A percentile compares a stretch with the other conserved stretches of the same genome.
phyloP scores from a whole-genome alignment of 1,140 invertebrate genomes.

The Drosophila novamexicana region DNA sequence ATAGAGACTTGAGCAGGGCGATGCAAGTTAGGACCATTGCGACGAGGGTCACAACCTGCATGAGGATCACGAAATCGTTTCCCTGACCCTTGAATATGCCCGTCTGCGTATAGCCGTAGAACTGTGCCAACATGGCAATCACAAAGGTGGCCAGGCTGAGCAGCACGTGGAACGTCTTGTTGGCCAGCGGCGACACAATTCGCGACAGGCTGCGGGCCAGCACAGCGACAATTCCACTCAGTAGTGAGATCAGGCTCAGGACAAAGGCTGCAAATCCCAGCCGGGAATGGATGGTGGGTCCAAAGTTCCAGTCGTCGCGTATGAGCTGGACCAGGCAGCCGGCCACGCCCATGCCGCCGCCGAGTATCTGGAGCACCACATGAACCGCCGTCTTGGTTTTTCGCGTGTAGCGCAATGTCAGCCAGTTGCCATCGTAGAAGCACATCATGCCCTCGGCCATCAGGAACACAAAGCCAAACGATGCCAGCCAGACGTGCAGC shows the following conservation, averaged over 20 bases:
- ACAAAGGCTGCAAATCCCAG: slow-evolving; percentile 69
- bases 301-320: slow-evolving; percentile 53
- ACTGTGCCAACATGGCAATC: slow-evolving; percentile 70
- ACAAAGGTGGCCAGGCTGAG: slow-evolving; percentile 66
- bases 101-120: slow-evolving; percentile 63
- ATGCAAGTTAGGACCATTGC: slow-evolving; percentile 68
- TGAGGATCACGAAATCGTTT: slow-evolving; percentile 59
- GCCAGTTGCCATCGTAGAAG: slow-evolving; percentile 69
- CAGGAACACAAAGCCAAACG: slow-evolving; percentile 70
- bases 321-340: slow-evolving; percentile 69
- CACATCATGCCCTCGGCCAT: slow-evolving; percentile 78
- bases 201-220: slow-evolving; percentile 44
- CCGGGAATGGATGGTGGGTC: slow-evolving; percentile 57
- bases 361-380: slow-evolving; percentile 64
- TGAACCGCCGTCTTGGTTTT: slow-evolving; percentile 64
- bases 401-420: slow-evolving; percentile 53
- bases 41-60: slow-evolving; percentile 60
- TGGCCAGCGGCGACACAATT: slow-evolving; percentile 49
- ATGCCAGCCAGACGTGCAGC: slow-evolving; percentile 70
- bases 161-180: slow-evolving; percentile 68
- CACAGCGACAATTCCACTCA: slow-evolving; percentile 56
- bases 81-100: slow-evolving; percentile 58
- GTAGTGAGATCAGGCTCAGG: slow-evolving; percentile 62
- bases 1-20: slow-evolving; percentile 63
- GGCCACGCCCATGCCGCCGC: slow-evolving; percentile 69